phyloP scores from a whole-genome alignment of 1,140 invertebrate species.

The Cylas formicarius region DNA sequence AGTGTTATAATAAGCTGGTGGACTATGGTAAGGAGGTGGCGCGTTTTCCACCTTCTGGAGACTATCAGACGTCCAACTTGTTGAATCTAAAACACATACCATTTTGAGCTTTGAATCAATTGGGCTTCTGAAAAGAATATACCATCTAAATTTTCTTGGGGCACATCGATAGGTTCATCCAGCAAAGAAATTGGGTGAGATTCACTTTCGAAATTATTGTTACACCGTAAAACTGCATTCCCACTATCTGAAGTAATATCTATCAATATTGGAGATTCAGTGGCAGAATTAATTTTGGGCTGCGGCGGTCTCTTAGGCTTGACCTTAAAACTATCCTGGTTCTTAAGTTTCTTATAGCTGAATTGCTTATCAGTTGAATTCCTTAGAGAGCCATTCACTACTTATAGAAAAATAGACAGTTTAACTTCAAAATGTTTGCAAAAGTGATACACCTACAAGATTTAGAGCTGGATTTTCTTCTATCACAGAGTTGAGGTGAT shows the following conservation, averaged over 20 bases:
- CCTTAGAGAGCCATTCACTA: conserved; percentile 26
- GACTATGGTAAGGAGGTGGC: conserved; percentile 47
- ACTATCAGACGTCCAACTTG: too few relatives aligned
- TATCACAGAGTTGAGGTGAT: conserved; percentile 44
- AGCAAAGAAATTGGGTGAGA: conserved; percentile 53
- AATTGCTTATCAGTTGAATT: conserved; percentile 55
- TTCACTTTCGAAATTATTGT: conserved; percentile 13
- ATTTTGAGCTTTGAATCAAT: too few relatives aligned
- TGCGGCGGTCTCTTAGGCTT: conserved; percentile 48
- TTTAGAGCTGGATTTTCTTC: conserved; percentile 41
- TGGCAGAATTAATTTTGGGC: conserved; percentile 42
- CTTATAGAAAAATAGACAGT: too few relatives aligned
- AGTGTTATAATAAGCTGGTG: conserved; percentile 45
- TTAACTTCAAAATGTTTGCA: too few relatives aligned
- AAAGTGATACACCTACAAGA: conserved; percentile 21
- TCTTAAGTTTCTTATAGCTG: conserved; percentile 67
- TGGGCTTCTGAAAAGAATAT: too few relatives aligned
- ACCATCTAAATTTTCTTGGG: conserved; percentile 43
- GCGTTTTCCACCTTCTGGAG: conserved; percentile 33
- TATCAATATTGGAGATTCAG: conserved; percentile 52
- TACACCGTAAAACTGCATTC: conserved; percentile 30
- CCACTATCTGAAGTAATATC: conserved; percentile 51
- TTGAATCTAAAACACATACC: too few relatives aligned
- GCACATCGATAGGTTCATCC: conserved; percentile 69
- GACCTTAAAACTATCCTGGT: conserved; percentile 47